phyloP scores from a whole-genome alignment of 2,888 invertebrate genomes.

The Erebia aethiops region DNA sequence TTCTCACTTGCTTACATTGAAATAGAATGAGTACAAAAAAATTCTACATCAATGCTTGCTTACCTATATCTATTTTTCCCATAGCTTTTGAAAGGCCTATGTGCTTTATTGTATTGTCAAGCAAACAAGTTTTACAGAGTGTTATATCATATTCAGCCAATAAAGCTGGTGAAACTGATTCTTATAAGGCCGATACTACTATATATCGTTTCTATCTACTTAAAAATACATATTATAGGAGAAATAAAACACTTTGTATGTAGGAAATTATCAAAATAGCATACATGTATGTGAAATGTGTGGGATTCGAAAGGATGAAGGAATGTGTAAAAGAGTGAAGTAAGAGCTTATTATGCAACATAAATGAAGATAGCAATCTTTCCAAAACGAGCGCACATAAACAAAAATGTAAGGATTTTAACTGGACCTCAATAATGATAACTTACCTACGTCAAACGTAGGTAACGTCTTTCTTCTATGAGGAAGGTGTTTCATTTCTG shows the following conservation, averaged over 20 bases:
- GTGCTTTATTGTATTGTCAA: too few species aligned
- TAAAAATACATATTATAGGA: neutral
- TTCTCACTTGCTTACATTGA: too few species aligned
- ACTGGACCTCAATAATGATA: neutral
- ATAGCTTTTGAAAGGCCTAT: too few species aligned
- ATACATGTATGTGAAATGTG: neutral
- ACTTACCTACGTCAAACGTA: neutral
- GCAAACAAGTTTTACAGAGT: too few species aligned
- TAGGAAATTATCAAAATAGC: neutral
- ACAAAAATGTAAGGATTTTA: conserved; percentile 12
- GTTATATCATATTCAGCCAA: too few species aligned
- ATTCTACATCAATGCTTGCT: too few species aligned
- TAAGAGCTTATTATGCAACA: conserved; percentile 10
- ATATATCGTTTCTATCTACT: neutral
- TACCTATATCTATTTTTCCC: too few species aligned
- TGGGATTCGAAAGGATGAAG: neutral
- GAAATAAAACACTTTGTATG: neutral
- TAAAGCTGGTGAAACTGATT: too few species aligned
- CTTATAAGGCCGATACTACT: too few species aligned
- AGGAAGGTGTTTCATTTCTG: neutral
- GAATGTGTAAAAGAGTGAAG: neutral
- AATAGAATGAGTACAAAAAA: too few species aligned
- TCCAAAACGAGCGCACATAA: conserved; percentile 17
- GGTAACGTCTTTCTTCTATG: neutral
- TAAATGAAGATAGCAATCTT: conserved; percentile 17